Evolutionary conservation across 2,113 vertebrate species (phyloP), one percentile per base, ranked within the genome.

Genomic region (Chloropsis hardwickii): DNA sequence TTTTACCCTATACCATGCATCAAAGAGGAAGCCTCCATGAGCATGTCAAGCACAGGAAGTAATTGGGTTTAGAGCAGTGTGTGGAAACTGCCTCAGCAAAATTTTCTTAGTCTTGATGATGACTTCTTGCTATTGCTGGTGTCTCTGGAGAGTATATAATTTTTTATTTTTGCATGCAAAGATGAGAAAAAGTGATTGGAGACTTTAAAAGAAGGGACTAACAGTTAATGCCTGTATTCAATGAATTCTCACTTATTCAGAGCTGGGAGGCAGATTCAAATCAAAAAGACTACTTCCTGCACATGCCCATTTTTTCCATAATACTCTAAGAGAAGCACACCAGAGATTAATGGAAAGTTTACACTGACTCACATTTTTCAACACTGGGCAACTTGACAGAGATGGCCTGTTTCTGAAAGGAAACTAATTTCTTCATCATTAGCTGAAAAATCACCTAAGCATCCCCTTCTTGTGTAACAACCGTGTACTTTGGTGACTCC

Each of bases 11-110:
- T 62, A n/a, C 25, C 56, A 13, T 27, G 48, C 40, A 79, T 89
- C 80, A 84, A 79, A 92, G 82, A 64, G 44, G 51, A 61, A 62
- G 44, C 65, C 53, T 96, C 53, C 57, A 44, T 23, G 66, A 94
- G 61, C 5, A 0, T 8, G 39, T 69, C 40, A 80, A 65, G n/a
- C 74, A 61, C 44, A 76, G 72, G 86, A 90, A 71, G 94, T 71
- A 90, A 83, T 35, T 86, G 44, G 45, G 14, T 86, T 76, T 86
- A 79, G 33, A 94, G 50, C 57, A 33, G 24, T 67, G 24, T 67
- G 58, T 85, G 54, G 39, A 84, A 94, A 94, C 58, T 65, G 39
- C 86, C 83, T 96, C 88, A 95, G 88, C 65, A 96, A 87, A 91
- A 92, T 87, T 47, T 79, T 81, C 70, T 81, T 47, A 25, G 57